These are phyloP conservation scores for Glossophaga mutica DNA, from an alignment of 2,797 vertebrate genomes.

Conservation along the genomic window DNA sequence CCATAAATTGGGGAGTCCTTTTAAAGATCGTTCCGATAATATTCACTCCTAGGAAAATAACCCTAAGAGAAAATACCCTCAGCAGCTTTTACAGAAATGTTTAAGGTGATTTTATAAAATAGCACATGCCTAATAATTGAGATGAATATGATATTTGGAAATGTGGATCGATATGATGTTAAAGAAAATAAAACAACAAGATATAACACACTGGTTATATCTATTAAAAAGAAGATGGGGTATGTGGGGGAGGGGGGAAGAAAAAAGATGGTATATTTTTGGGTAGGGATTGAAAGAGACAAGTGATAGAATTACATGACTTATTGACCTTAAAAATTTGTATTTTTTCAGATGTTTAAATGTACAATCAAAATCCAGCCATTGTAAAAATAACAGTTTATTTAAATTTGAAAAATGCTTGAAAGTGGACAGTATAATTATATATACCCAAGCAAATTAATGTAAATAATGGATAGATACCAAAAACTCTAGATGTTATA, in stretches of 20 bases:
- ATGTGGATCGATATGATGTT: background rate
- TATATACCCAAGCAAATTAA: background rate
- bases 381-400: background rate
- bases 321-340: background rate
- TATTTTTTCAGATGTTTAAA: conserved; percentile 33
- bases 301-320: background rate
- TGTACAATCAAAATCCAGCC: background rate
- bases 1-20: background rate
- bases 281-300: background rate
- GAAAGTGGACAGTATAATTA: background rate
- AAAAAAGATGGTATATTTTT: background rate
- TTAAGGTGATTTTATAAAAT: background rate
- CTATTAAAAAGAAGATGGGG: background rate
- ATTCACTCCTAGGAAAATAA: background rate
- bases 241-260: background rate
- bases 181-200: background rate
- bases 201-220: background rate
- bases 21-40: background rate
- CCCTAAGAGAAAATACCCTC: background rate
- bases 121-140: background rate
- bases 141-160: conserved; percentile 2
- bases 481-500: background rate
- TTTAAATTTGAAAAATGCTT: conserved; percentile 35
- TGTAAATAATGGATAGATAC: background rate
- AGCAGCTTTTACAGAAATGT: conserved; percentile 6